Conservation (phyloP, 2,888 invertebrate species). For the Cetonia aurata region DNA sequence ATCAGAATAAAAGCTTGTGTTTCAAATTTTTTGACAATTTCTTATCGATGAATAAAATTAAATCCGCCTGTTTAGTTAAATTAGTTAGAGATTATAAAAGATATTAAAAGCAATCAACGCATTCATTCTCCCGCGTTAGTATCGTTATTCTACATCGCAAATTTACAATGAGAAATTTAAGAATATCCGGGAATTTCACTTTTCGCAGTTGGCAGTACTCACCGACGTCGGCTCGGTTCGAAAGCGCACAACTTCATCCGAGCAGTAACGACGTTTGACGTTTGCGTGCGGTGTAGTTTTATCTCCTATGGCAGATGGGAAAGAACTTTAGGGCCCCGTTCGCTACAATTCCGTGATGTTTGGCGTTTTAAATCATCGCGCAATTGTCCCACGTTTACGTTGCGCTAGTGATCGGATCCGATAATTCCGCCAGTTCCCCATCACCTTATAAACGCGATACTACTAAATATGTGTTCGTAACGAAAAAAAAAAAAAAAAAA, state of each 20-base stretch:
- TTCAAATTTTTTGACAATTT: background rate
- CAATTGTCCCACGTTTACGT: slow-evolving; percentile 28
- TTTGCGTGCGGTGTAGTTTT: slow-evolving; percentile 43
- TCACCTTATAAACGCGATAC: background rate
- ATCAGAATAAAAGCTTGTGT: no score
- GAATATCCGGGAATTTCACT: background rate
- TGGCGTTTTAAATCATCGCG: slow-evolving; percentile 41
- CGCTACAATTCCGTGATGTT: slow-evolving; percentile 43
- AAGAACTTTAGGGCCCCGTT: slow-evolving; percentile 43
- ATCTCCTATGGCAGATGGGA: slow-evolving; percentile 46
- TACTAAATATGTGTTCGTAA: slow-evolving; percentile 29
- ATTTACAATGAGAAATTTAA: no score
- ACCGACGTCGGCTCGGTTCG: slow-evolving; percentile 24
- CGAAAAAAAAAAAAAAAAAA: no score
- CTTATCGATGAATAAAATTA: background rate
- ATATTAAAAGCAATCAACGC: no score
- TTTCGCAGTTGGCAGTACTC: slow-evolving; percentile 20
- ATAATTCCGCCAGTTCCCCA: slow-evolving; percentile 29
- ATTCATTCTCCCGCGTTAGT: no score
- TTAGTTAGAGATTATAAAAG: no score
- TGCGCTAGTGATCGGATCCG: slow-evolving; percentile 31
- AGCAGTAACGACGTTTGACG: slow-evolving; percentile 46
- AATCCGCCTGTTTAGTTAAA: no score
- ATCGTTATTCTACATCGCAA: no score
- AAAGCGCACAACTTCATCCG: slow-evolving; percentile 44